Base-by-base conservation (phyloP, 1,140 invertebrate genomes). In the Tenebrio molitor region DNA sequence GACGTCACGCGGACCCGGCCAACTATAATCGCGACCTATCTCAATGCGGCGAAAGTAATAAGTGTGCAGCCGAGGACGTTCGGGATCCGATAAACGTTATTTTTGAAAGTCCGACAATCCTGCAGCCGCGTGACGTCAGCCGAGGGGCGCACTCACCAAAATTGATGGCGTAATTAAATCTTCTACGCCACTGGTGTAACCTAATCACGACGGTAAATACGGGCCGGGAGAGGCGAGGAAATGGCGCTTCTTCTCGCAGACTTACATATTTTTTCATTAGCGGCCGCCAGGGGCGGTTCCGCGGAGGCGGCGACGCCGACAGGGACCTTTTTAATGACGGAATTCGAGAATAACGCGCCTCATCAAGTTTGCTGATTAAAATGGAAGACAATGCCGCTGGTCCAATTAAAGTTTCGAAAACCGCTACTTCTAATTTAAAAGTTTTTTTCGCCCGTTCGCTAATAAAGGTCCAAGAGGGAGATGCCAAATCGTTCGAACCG, bases 31-130 rank as follows among this genome's bases (percentile, higher is more conserved):
- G 64, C 65, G 71, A 72, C 71, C 71, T 72, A 72, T 68, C 71
- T 72, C 71, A 72, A 72, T 58, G 34, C 58, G 68, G 71, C 71
- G 71, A 72, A 72, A 72, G 71, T 72, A 46, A 53, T 69, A 58
- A 58, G 21, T 58, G 50, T 58, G 23, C 29, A 15, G 50, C 23
- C 50, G 50, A 58, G 21, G 50, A 29, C 50, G 21, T 25, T 25
- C 23, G 15, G 14, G 50, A 58, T 58, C 50, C 23, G 50, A 58
- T 58, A 58, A 58, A 15, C 19, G 15, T 58, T 58, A 58, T 58
- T 58, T 58, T 58, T 58, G 19, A 58, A 12, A 39, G 7, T 39
- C 36, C 2, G 2, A 12, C 36, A 39, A 39, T 12, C 12, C 25
- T 29, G 3, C 25, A n/a, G 25, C 25, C 25, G 25, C 25, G 25